Evolutionary conservation across 2,113 vertebrate species (phyloP).

Genomic region (Cavia aperea): DNA sequence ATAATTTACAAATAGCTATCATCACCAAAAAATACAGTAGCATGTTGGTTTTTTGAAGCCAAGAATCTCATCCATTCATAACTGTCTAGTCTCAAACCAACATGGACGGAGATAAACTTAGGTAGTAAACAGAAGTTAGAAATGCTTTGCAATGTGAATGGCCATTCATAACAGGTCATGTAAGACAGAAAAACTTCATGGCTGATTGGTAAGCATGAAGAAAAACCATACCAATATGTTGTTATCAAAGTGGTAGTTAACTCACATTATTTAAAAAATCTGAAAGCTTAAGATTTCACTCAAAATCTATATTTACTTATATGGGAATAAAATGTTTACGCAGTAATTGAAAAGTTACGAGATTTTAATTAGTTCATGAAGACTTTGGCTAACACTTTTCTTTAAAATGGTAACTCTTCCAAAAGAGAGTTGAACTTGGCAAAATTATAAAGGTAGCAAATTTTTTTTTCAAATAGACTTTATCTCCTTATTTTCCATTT

Average conservation of each 20-base stretch:
- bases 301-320: constrained; percentile 27
- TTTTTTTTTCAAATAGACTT: constrained; percentile 20
- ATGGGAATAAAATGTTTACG: constrained; percentile 40
- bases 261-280: neutral
- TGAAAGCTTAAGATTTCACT: constrained; percentile 22
- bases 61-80: neutral
- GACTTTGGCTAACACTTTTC: neutral
- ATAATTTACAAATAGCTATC: constrained; percentile 31
- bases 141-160: neutral
- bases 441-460: constrained; percentile 33
- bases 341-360: neutral
- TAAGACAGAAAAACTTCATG: neutral
- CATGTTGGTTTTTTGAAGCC: neutral
- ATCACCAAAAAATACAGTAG: neutral
- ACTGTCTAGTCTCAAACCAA: neutral
- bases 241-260: constrained; percentile 6
- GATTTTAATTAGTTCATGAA: constrained; percentile 38
- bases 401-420: constrained; percentile 15
- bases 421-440: constrained; percentile 14
- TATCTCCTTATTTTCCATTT: neutral
- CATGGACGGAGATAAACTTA: neutral
- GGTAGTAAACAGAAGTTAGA: neutral
- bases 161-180: neutral
- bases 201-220: neutral
- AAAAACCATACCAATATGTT: constrained; percentile 26